Evolutionary conservation across 2,113 vertebrate genomes (phyloP), one percentile per base, ranked within the genome.

Genomic region (Mustela nigripes): DNA sequence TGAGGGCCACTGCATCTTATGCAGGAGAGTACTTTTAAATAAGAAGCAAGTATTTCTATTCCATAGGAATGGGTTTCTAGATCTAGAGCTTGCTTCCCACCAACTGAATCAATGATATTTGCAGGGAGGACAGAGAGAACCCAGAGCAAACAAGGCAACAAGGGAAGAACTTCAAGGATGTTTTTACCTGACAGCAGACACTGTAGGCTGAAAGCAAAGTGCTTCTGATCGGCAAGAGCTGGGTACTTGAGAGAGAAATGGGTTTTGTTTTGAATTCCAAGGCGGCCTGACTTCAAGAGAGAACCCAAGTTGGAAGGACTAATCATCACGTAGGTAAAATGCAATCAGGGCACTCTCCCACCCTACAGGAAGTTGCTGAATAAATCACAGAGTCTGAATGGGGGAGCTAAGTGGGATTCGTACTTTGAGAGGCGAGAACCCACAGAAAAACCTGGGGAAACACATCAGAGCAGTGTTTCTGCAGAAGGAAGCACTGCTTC

Each of bases 101-200:
- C 19, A 53, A 58, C 36, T 28, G 58, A 60, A 71, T 58, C 69
- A 56, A 48, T 24, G 42, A 19, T 85, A n/a, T 80, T 91, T 36
- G 28, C 22, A 11, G 18, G 3, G 10, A 80, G 24, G 84, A 21
- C 53, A 93, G 42, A 36, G 1, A 71, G 80, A 45, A 10, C n/a
- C n/a, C n/a, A 16, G 69, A 91, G 87, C 7, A 11, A 7, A 92
- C 62, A 53, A 53, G 28, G 50, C 15, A 65, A 53, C 56, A 67
- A 67, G 63, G 39, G 28, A 69, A 84, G 69, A 82, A 28, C 26
- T 95, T 60, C 24, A 31, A 50, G 48, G 48, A 36, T 28, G 22
- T 74, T 90, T 95, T 76, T 28, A 91, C 91, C 36, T 71, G 63
- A 42, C 1, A 80, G 91, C 53, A 85, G 96, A 85, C 26, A 53